phyloP scores from a whole-genome alignment of 35 echinoderm and acorn worm genomes.

The Anneissia japonica region DNA sequence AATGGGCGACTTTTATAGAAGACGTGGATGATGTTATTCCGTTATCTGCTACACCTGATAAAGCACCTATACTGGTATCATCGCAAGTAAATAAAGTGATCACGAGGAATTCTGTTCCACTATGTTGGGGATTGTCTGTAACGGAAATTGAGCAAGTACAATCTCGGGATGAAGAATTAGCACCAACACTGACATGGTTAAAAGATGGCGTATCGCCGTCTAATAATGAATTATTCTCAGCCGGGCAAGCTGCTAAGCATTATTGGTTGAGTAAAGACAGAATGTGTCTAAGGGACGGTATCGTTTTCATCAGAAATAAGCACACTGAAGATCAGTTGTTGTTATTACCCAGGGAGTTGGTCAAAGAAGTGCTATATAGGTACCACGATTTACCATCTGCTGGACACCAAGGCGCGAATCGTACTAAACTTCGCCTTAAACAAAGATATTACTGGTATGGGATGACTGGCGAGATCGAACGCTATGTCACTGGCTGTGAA shows the following conservation, averaged over 20 bases:
- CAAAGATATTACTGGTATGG: conserved; percentile 33
- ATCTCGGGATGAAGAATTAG: background rate
- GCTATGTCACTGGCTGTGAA: too few species aligned
- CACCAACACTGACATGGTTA: conserved; percentile 4
- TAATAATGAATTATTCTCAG: background rate
- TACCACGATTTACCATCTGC: background rate
- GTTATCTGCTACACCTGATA: background rate
- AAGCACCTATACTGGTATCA: background rate
- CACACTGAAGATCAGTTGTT: background rate
- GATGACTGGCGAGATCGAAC: conserved; percentile 2
- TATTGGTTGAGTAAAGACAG: conserved; percentile 31
- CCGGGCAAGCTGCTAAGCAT: background rate
- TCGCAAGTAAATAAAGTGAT: background rate
- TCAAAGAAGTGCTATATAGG: background rate
- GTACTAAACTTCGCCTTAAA: background rate
- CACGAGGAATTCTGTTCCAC: too few species aligned
- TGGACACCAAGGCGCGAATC: background rate
- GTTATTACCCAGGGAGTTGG: background rate
- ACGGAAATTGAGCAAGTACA: conserved; percentile 3
- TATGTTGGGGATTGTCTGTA: background rate
- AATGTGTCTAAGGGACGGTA: background rate
- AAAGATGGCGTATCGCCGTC: background rate
- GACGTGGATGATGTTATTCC: conserved; percentile 46
- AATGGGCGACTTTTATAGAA: conserved; percentile 45
- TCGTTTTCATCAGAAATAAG: conserved; percentile 8